Evolutionary conservation across 2,888 invertebrate species (phyloP).

Genomic region (Athalia rosae): DNA sequence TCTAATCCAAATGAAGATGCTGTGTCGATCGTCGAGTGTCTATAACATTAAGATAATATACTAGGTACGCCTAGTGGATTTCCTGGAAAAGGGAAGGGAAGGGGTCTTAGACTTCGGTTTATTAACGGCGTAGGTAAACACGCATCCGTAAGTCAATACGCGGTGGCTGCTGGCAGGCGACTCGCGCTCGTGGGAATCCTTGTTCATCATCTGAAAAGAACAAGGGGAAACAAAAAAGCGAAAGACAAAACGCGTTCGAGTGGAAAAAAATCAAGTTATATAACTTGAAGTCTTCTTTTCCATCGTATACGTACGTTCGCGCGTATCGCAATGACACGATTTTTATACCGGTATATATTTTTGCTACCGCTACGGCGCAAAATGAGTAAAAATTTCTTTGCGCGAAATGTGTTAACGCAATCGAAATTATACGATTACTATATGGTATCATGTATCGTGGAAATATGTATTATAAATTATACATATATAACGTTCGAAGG

Average conservation of each 20-base stretch:
- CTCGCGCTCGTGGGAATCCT: slow-evolving; percentile 38
- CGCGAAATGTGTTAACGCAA: too few relatives aligned
- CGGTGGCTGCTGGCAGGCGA: background rate
- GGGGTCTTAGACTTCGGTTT: slow-evolving; percentile 32
- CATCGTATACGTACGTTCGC: too few relatives aligned
- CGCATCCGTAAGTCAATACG: slow-evolving; percentile 39
- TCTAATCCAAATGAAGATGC: slow-evolving; percentile 9
- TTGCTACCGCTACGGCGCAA: too few relatives aligned
- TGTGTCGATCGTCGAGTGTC: background rate
- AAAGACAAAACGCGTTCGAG: background rate
- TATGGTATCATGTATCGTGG: too few relatives aligned
- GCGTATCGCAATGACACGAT: too few relatives aligned
- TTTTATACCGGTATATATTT: too few relatives aligned
- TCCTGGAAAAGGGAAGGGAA: slow-evolving; percentile 25
- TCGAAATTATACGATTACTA: too few relatives aligned
- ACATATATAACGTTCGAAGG: background rate
- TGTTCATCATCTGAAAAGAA: background rate
- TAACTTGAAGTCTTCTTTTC: background rate
- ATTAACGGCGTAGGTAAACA: slow-evolving; percentile 42
- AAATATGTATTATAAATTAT: too few relatives aligned
- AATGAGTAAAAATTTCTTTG: too few relatives aligned
- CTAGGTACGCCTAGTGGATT: slow-evolving; percentile 2
- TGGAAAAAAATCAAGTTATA: background rate
- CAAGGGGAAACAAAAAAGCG: background rate
- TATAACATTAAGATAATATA: background rate